Percentiles rank a stretch among this genome's conserved stretches.
These are phyloP conservation scores for Oenanthe melanoleuca DNA, from an alignment of 2,113 vertebrate species.

Conservation along the genomic window DNA sequence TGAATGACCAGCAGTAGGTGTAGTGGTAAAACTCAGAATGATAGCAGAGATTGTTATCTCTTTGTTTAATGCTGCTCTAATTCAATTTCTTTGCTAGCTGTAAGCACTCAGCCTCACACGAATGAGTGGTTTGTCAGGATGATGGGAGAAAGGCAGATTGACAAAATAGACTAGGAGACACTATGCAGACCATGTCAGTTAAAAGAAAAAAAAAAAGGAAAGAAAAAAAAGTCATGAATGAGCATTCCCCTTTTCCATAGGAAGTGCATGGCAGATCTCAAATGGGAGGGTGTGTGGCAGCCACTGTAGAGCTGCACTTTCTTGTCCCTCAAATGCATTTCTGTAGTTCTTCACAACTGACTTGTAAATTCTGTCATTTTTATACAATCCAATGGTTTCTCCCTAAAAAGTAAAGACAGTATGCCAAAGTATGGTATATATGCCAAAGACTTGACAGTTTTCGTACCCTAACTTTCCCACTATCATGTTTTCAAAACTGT, in stretches of 20 bases:
- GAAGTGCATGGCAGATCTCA: background rate
- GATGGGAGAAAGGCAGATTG: background rate
- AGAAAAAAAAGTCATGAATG: background rate
- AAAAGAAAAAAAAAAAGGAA: background rate
- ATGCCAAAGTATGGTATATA: background rate
- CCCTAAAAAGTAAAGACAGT: background rate
- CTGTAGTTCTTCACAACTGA: background rate
- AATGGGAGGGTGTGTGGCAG: background rate
- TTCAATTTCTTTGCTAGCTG: background rate
- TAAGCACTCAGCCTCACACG: fast-evolving
- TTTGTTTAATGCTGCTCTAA: background rate
- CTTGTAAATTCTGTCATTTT: background rate
- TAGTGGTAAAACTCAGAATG: background rate
- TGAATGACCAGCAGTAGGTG: background rate
- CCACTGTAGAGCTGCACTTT: background rate
- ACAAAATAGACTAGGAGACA: background rate
- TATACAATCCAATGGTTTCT: background rate
- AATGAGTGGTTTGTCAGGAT: background rate
- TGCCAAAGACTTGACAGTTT: background rate
- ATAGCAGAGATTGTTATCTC: background rate
- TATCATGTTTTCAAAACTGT: background rate
- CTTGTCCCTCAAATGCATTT: background rate
- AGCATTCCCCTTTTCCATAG: background rate
- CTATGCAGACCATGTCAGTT: background rate
- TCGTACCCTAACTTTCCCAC: background rate